Evolutionary conservation across 2,888 invertebrate genomes (phyloP).

Genomic region (Lasius platythorax): DNA sequence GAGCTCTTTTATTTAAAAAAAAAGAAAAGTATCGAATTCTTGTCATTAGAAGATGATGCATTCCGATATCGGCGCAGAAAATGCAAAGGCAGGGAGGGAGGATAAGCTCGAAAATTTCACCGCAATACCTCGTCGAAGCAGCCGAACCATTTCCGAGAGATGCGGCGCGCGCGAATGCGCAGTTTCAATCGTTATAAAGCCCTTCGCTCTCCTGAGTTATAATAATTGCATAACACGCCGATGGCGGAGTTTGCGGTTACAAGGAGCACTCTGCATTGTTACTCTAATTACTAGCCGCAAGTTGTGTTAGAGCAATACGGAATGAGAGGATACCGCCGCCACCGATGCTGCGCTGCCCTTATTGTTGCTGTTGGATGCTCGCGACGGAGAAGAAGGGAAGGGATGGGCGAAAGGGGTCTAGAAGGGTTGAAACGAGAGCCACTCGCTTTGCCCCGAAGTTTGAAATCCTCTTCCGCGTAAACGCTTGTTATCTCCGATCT

Average conservation of each 20-base stretch:
- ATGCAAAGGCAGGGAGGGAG: background rate
- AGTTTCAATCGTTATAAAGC: slow-evolving; percentile 73
- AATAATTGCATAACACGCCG: slow-evolving; percentile 76
- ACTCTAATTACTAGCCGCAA: slow-evolving; percentile 77
- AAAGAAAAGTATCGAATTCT: background rate
- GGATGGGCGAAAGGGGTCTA: slow-evolving; percentile 27
- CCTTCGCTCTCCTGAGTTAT: slow-evolving; percentile 68
- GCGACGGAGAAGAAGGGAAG: slow-evolving; percentile 5
- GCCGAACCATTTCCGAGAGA: slow-evolving; percentile 22
- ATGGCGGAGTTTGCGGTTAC: slow-evolving; percentile 73
- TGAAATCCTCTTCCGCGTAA: slow-evolving; percentile 70
- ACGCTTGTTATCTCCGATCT: slow-evolving; percentile 76
- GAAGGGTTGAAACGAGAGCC: slow-evolving; percentile 66
- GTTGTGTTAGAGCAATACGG: slow-evolving; percentile 55
- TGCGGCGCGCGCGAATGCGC: slow-evolving; percentile 24
- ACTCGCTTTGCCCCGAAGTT: slow-evolving; percentile 70
- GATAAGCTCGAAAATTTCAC: slow-evolving; percentile 39
- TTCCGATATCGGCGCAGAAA: background rate
- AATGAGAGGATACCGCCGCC: slow-evolving; percentile 42
- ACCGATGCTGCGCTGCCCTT: slow-evolving; percentile 19
- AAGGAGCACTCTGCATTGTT: slow-evolving; percentile 72
- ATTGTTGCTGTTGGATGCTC: slow-evolving; percentile 45
- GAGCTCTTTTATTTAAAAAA: background rate
- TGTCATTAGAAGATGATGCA: background rate
- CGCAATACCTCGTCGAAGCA: slow-evolving; percentile 22